phyloP scores from a whole-genome alignment of 2,888 invertebrate species.

The Harpalus rubripes region DNA sequence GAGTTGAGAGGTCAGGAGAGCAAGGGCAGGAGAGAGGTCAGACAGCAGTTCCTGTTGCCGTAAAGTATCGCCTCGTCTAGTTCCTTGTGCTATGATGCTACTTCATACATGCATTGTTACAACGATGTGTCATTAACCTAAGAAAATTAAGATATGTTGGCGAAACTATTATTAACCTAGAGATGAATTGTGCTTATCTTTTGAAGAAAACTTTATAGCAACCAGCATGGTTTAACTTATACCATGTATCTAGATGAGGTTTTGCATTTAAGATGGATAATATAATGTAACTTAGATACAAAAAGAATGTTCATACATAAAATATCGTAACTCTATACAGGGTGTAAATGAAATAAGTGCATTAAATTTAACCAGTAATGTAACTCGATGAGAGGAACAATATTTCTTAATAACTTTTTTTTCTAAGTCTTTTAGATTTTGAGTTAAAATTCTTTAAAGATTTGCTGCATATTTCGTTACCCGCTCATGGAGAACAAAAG shows the following conservation, averaged over 20 bases:
- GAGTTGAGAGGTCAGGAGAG: not conserved
- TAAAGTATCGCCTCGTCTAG: not conserved
- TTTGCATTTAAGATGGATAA: not conserved
- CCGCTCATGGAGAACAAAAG: no score
- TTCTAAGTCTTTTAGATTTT: no score
- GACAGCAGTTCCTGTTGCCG: not conserved
- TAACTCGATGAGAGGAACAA: no score
- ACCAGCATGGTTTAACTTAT: no score
- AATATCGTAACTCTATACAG: no score
- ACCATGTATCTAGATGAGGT: not conserved
- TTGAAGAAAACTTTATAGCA: not conserved
- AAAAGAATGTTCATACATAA: no score
- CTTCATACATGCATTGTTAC: not conserved
- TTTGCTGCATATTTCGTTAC: no score
- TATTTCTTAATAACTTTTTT: no score
- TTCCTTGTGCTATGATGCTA: not conserved
- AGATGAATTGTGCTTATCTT: not conserved
- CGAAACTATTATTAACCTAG: not conserved
- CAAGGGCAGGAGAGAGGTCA: not conserved
- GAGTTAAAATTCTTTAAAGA: no score
- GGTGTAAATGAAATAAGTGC: no score
- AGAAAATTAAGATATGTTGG: not conserved
- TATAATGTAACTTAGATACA: not conserved
- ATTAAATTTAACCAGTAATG: no score
- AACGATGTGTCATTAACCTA: not conserved